Base-by-base conservation (phyloP, 2,113 vertebrate genomes). In the Callaeas wilsoni region DNA sequence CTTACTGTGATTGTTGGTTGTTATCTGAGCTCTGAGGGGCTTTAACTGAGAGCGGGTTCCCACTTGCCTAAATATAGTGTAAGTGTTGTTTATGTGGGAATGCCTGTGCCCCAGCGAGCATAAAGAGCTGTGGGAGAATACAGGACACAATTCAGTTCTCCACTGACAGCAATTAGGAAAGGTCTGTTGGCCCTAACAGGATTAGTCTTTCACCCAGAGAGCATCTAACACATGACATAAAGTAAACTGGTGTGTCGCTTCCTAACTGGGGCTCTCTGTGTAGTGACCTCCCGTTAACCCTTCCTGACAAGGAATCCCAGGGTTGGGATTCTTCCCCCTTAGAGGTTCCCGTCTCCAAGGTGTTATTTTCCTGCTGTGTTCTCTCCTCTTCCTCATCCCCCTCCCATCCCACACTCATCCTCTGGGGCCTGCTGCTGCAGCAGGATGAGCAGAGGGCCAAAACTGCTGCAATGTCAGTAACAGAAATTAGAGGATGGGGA, bases 181-280 rank as follows among this genome's bases (percentile, higher is more conserved):
- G 85, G 53, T 95, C 87, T 85, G 35, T 80, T 94, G 57, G 67
- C 57, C 53, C 53, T 87, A 82, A 91, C 69, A 87, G 90, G 87
- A 73, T 94, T 79, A 93, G 82, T 70, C 75, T 79, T 96, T 94
- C 67, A 76, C 44, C 53, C 70, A 76, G 78, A 85, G 41, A 93
- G 41, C 69, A 73, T 64, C 78, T 75, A 87, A 55, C 30, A 47
- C 55, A 55, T 39, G 71, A n/a, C 44, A 19, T 76, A 35, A 80
- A 89, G 33, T 75, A 80, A 95, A 86, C 44, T 57, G 71, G 55
- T 53, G 49, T 71, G 47, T 68, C 4, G 1, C 81, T 79, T 85
- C 78, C 81, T 71, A 49, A 55, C 52, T 71, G 6, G 69, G 74
- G 41, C 44, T 55, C 55, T 87, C 68, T 89, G 63, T 73, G 85